Evolutionary conservation across 2,888 invertebrate species (phyloP).

Genomic region (Melieria picta): DNA sequence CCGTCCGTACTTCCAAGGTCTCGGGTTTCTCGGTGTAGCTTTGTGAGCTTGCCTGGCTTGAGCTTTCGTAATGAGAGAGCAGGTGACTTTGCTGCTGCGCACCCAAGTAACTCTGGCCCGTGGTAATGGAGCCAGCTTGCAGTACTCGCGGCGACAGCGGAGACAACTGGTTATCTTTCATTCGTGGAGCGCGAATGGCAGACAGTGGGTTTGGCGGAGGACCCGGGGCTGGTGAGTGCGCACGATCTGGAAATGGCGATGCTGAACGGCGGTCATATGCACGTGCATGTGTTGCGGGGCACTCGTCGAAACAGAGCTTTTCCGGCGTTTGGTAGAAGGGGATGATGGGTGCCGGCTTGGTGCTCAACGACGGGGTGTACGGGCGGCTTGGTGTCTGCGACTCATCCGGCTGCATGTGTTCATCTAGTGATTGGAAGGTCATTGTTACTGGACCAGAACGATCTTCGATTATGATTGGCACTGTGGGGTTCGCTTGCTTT

Average conservation of each 20-base stretch:
- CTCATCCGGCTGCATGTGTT: constrained; percentile 66
- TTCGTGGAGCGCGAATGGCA: constrained; percentile 72
- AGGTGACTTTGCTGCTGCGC: constrained; percentile 59
- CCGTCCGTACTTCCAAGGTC: constrained; percentile 67
- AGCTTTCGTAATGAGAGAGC: constrained; percentile 66
- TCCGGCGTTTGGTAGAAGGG: constrained; percentile 78
- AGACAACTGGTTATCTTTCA: constrained; percentile 67
- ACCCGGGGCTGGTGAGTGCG: constrained; percentile 77
- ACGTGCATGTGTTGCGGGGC: constrained; percentile 71
- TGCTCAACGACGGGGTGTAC: constrained; percentile 76
- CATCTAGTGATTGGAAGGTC: constrained; percentile 75
- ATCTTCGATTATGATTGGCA: constrained; percentile 65
- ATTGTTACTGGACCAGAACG: constrained; percentile 70
- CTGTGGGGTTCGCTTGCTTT: constrained; percentile 45
- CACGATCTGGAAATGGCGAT: constrained; percentile 75
- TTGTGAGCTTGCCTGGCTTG: constrained; percentile 66
- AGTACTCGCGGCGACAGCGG: constrained; percentile 51
- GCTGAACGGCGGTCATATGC: constrained; percentile 73
- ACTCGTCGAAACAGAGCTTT: constrained; percentile 77
- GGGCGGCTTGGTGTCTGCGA: constrained; percentile 67
- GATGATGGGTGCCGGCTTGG: constrained; percentile 76
- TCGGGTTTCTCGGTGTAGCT: constrained; percentile 67
- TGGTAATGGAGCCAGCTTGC: constrained; percentile 64
- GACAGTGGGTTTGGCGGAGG: constrained; percentile 76
- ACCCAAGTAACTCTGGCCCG: constrained; percentile 64